Evolutionary conservation across 2,113 vertebrate species (phyloP), one percentile per base, ranked within the genome.

Genomic region (Oplegnathus fasciatus): DNA sequence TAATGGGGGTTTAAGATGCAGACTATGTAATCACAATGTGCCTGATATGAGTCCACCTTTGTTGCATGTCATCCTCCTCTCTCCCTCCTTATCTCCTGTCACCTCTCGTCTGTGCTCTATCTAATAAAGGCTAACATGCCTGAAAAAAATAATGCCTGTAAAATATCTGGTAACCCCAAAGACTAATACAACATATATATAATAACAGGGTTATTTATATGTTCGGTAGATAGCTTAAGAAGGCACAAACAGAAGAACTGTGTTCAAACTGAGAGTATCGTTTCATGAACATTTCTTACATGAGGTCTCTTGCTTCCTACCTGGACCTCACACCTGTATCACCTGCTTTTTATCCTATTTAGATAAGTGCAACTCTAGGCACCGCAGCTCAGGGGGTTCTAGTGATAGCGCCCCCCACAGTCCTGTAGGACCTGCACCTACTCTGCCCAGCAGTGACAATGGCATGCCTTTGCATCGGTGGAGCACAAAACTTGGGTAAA

Each of bases 391-490:
- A 28, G 94, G 89, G 73, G 92, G 94, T n/a, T 94, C 93, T 14
- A 92, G 85, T 85, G 94, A 95, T 28, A 95, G 92, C 28, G 89
- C 82, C 46, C 95, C 95, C 66, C 91, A 95, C 74, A 96, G 95
- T 86, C 95, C 95, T 7, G 87, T 95, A 48, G 95, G 93, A 84
- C 82, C 79, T 2, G 60, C 91, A 18, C 94, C 94, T 42, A 64
- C 85, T n/a, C 86, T 91, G 85, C 88, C 94, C 86, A 88, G 89
- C 85, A 58, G 77, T 87, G 96, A 96, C 48, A 92, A 85, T 54
- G 89, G 88, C 67, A 77, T 91, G 88, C 81, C 91, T 82, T 73
- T 93, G 75, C 93, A 95, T 61, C 89, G 94, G 22, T 94, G 94
- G 88, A 94, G 92, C 85, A 54, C 90, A 61, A 95, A 94, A 85